Percentiles rank a stretch among this genome's conserved stretches.
These are phyloP conservation scores for Drosophila arizonae DNA, from an alignment of 1,140 invertebrate species.

Conservation along the genomic window DNA sequence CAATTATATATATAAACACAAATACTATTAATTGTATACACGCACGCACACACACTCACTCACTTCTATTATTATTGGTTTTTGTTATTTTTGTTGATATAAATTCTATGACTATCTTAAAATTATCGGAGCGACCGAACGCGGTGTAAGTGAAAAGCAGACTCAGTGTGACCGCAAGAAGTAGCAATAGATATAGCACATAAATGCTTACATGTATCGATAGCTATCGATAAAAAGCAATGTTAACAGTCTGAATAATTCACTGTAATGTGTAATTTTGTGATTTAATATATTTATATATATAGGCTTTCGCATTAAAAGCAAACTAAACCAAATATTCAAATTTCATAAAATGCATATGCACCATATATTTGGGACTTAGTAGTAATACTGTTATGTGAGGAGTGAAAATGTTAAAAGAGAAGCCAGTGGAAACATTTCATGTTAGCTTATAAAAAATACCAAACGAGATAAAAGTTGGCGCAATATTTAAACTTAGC, in stretches of 20 bases:
- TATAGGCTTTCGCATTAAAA: too few relatives aligned
- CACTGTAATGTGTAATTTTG: too few relatives aligned
- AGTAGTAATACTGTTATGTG: neutral
- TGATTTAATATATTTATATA: too few relatives aligned
- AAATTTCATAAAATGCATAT: too few relatives aligned
- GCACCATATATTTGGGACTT: too few relatives aligned
- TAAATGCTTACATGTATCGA: neutral
- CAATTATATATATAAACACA: conserved; percentile 10
- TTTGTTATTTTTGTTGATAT: conserved; percentile 34
- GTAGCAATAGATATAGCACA: neutral
- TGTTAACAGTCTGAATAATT: too few relatives aligned
- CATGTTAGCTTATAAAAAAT: neutral
- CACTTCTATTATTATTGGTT: conserved; percentile 8
- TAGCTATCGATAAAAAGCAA: neutral
- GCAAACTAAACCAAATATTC: too few relatives aligned
- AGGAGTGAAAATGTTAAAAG: neutral
- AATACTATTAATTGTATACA: conserved; percentile 17
- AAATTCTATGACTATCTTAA: conserved; percentile 58
- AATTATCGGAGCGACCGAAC: conserved; percentile 56
- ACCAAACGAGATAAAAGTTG: neutral
- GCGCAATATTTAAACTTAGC: neutral
- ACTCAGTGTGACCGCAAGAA: conserved; percentile 36
- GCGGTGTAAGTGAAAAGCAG: conserved; percentile 45
- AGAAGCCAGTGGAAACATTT: neutral
- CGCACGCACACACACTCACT: conserved; percentile 11